phyloP scores from a whole-genome alignment of 2,888 invertebrate genomes.

The Sepiola atlantica region DNA sequence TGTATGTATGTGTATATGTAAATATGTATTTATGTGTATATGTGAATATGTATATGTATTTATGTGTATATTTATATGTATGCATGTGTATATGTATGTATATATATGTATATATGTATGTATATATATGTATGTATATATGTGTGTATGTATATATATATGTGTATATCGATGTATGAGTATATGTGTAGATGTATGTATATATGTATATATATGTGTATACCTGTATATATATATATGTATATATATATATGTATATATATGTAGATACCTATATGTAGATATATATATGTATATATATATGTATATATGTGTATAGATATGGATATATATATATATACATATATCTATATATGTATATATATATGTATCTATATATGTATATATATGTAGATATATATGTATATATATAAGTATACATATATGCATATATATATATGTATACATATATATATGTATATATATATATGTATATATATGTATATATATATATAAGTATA shows the following conservation, averaged over 20 bases:
- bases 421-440: background rate
- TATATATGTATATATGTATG: background rate
- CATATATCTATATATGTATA: background rate
- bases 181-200: background rate
- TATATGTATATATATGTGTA: background rate
- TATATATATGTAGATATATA: background rate
- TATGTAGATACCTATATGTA: background rate
- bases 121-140: background rate
- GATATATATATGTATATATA: conserved; percentile 23
- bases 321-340: background rate
- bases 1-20: too few species aligned
- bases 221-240: background rate
- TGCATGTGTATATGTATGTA: background rate
- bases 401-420: background rate
- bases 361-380: background rate
- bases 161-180: background rate
- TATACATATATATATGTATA: too few species aligned
- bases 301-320: background rate
- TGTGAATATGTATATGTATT: too few species aligned
- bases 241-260: background rate
- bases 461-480: too few species aligned
- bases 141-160: background rate
- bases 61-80: too few species aligned
- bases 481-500: too few species aligned
- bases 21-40: too few species aligned